Conservation (phyloP, 1,140 invertebrate species). For the Drosophila sucinea region DNA sequence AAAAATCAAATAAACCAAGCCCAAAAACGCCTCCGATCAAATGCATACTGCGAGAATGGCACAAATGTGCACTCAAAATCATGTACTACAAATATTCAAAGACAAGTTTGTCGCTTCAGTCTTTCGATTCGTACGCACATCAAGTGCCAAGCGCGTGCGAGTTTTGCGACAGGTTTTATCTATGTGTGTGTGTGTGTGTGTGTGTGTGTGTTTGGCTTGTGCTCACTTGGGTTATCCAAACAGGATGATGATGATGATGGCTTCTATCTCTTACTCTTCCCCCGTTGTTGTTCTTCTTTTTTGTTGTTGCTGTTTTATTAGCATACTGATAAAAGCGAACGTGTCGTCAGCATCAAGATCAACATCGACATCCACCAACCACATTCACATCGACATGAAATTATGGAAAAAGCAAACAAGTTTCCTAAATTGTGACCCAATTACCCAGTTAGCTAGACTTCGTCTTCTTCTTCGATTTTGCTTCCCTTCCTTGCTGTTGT, state of each 20-base stretch:
- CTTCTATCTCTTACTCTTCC: constrained; percentile 18
- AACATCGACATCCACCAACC: constrained; percentile 26
- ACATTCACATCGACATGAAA: constrained; percentile 31
- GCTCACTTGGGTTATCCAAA: constrained; percentile 37
- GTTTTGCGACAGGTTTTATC: constrained; percentile 43
- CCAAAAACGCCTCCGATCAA: constrained; percentile 42
- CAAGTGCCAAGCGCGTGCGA: constrained; percentile 26
- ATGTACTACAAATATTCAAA: constrained; percentile 31
- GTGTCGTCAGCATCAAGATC: constrained; percentile 30
- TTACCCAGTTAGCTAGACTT: constrained; percentile 68
- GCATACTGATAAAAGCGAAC: constrained; percentile 69
- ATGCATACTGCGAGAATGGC: constrained; percentile 7
- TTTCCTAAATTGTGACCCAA: constrained; percentile 79
- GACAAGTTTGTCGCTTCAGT: constrained; percentile 62
- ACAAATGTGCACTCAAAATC: constrained; percentile 44
- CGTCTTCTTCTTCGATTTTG: constrained; percentile 21
- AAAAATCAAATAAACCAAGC: constrained; percentile 29
- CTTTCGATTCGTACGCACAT: constrained; percentile 43
- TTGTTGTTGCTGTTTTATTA: constrained; percentile 48
- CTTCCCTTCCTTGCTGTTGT: background rate
- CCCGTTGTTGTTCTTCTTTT: constrained; percentile 34
- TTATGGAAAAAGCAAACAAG: constrained; percentile 65
- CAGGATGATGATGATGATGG: constrained; percentile 31
- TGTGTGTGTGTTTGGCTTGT: constrained; percentile 18
- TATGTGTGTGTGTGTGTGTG: too few species aligned